These are phyloP conservation scores for Elephantulus edwardii DNA, from an alignment of 2,113 vertebrate species.

Conservation along the genomic window DNA sequence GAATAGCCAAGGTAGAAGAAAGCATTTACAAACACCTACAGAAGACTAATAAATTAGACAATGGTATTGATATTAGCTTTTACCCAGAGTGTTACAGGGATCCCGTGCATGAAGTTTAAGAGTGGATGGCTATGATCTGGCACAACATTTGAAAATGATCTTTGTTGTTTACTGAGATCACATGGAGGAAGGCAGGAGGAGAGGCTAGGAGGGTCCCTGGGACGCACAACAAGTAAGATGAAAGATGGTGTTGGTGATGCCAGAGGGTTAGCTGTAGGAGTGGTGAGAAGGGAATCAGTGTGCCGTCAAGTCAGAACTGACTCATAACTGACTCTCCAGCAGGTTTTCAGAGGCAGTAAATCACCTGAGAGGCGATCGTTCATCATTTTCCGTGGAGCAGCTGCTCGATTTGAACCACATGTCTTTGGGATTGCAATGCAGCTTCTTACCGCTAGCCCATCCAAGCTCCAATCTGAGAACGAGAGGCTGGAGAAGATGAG, in stretches of 20 bases:
- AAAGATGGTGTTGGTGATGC: not conserved
- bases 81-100: not conserved
- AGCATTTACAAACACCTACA: too few species aligned
- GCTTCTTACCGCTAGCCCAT: too few species aligned
- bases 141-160: not conserved
- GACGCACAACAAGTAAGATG: fast-evolving
- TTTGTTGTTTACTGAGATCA: not conserved
- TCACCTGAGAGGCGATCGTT: too few species aligned
- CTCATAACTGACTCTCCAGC: too few species aligned
- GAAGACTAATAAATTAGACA: not conserved
- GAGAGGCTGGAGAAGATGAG: too few species aligned
- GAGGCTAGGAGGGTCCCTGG: not conserved
- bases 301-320: too few species aligned
- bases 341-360: too few species aligned
- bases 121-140: not conserved
- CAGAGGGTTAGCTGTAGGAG: not conserved
- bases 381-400: too few species aligned
- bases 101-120: not conserved
- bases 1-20: not conserved
- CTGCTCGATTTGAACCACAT: too few species aligned
- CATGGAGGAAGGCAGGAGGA: not conserved
- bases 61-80: not conserved
- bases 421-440: too few species aligned
- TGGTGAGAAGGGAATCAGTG: not conserved
- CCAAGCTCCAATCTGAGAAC: too few species aligned